These are phyloP conservation scores for Tachina grossa DNA, from an alignment of 2,888 invertebrate genomes.

Conservation along the genomic window DNA sequence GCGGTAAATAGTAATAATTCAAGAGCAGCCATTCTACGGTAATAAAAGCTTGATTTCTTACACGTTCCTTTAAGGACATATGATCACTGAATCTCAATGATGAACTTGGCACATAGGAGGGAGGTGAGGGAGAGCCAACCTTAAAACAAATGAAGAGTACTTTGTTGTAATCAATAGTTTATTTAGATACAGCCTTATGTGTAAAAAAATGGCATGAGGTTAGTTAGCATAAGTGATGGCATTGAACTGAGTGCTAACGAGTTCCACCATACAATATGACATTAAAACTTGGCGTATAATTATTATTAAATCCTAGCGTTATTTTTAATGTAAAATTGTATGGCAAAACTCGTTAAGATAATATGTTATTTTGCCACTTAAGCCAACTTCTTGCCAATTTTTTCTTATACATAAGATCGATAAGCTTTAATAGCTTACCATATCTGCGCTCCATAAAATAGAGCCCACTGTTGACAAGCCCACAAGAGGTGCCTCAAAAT, in stretches of 20 bases:
- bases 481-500: slow-evolving; percentile 79
- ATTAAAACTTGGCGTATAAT: too few relatives aligned
- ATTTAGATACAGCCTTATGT: too few relatives aligned
- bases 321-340: too few relatives aligned
- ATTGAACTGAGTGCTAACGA: too few relatives aligned
- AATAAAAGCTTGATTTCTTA: slow-evolving; percentile 78
- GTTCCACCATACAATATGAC: too few relatives aligned
- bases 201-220: background rate
- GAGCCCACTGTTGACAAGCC: slow-evolving; percentile 79
- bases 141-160: slow-evolving; percentile 54
- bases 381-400: too few relatives aligned
- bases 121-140: slow-evolving; percentile 79
- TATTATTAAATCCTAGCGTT: too few relatives aligned
- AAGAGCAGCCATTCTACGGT: slow-evolving; percentile 75
- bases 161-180: slow-evolving; percentile 40
- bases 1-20: slow-evolving; percentile 57
- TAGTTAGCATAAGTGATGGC: background rate
- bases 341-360: too few relatives aligned
- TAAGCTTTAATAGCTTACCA: slow-evolving; percentile 71
- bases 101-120: slow-evolving; percentile 79
- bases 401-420: background rate
- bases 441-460: slow-evolving; percentile 78
- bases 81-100: slow-evolving; percentile 77
- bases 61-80: slow-evolving; percentile 80
- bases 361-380: too few relatives aligned